A percentile compares a stretch with the other conserved stretches of the same genome.
Evolutionary conservation across 92 coral and sea anemone genomes (phyloP).

Genomic region (Epizoanthus fatuus): DNA sequence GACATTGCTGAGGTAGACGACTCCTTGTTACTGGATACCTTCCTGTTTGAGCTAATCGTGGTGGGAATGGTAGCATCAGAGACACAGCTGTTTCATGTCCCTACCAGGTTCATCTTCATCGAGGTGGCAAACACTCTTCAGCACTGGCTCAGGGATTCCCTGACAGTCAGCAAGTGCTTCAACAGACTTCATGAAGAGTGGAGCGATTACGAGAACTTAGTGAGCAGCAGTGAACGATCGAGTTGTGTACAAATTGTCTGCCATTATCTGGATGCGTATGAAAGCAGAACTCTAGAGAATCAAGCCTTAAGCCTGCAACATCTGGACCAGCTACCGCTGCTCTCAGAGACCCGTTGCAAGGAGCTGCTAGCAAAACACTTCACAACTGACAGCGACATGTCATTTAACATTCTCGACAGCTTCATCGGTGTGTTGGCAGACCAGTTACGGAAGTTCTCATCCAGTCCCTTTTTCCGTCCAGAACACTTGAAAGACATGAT

Average conservation of each 20-base stretch:
- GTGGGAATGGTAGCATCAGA: conserved; percentile 90
- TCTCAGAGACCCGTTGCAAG: conserved; percentile 62
- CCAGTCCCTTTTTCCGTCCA: conserved; percentile 77
- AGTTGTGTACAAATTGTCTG: conserved; percentile 85
- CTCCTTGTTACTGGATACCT: conserved; percentile 77
- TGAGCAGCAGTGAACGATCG: conserved; percentile 74
- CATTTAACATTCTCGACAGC: conserved; percentile 74
- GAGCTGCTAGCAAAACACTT: conserved; percentile 65
- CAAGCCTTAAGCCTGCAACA: conserved; percentile 58
- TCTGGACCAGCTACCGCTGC: conserved; percentile 40
- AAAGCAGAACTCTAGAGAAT: conserved; percentile 60
- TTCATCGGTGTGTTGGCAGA: conserved; percentile 81
- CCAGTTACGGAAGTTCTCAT: conserved; percentile 80
- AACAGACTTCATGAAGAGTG: conserved; percentile 56
- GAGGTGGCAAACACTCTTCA: conserved; percentile 87
- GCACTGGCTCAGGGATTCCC: conserved; percentile 76
- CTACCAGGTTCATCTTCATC: conserved; percentile 64
- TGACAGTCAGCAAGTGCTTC: conserved; percentile 75
- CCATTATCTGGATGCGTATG: conserved; percentile 80
- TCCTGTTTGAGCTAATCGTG: conserved; percentile 82
- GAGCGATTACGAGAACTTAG: conserved; percentile 58
- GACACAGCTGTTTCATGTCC: conserved; percentile 76
- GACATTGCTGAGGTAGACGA: conserved; percentile 86
- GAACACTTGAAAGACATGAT: conserved; percentile 69
- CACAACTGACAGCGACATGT: conserved; percentile 59